Evolutionary conservation across 2,888 invertebrate species (phyloP).

Genomic region (Electrophaes corylata): DNA sequence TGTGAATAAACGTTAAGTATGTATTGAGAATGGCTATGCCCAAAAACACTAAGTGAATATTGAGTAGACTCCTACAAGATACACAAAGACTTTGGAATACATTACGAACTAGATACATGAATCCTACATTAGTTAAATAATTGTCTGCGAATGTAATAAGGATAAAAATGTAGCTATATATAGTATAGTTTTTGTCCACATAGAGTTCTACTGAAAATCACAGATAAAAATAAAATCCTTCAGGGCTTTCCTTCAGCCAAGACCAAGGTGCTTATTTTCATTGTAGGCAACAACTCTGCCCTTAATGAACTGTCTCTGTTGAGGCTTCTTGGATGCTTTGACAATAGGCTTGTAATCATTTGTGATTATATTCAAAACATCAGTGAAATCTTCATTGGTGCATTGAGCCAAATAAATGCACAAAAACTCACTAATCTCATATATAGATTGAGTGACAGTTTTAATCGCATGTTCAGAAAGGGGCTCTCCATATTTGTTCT

Average conservation of each 20-base stretch:
- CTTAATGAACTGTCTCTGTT: constrained; percentile 50
- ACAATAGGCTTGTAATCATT: constrained; percentile 62
- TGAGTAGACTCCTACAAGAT: background rate
- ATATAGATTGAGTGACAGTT: constrained; percentile 14
- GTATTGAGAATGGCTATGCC: constrained; percentile 1
- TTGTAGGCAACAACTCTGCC: constrained; percentile 57
- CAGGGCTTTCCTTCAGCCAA: background rate
- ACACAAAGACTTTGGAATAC: background rate
- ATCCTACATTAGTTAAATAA: too few species aligned
- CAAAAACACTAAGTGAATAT: background rate
- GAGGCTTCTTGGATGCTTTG: constrained; percentile 50
- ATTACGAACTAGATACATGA: background rate
- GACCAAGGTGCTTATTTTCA: constrained; percentile 1
- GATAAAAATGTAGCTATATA: constrained; percentile 15
- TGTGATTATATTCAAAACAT: constrained; percentile 56
- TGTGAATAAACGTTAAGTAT: background rate
- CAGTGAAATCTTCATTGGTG: constrained; percentile 55
- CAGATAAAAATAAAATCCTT: constrained; percentile 9
- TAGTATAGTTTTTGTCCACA: constrained; percentile 20
- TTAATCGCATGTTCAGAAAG: constrained; percentile 57
- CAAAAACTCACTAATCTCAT: constrained; percentile 36
- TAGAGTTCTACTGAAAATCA: constrained; percentile 8
- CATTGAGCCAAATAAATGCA: constrained; percentile 66
- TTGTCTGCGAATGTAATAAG: background rate
- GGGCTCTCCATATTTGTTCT: constrained; percentile 32